phyloP scores from a whole-genome alignment of 2,113 vertebrate genomes.

The Ursus arctos region DNA sequence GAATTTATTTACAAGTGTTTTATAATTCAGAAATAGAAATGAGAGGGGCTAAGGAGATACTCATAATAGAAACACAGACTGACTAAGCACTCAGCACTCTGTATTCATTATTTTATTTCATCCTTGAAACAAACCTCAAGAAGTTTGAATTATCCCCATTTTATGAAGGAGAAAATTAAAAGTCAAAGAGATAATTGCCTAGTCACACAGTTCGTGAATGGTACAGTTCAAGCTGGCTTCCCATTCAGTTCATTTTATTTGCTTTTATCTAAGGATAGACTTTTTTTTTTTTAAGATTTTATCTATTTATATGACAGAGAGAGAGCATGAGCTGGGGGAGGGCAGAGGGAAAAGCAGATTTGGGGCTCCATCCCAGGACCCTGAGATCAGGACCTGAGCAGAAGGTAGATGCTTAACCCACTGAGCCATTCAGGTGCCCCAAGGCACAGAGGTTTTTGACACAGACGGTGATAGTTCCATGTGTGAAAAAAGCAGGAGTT shows the following conservation, averaged over 20 bases:
- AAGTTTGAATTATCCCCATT: conserved; percentile 7
- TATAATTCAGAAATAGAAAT: neutral
- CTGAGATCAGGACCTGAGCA: neutral
- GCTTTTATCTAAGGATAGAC: neutral
- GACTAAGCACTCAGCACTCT: neutral
- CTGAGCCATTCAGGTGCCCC: neutral
- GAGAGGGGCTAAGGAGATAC: neutral
- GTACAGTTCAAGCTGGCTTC: neutral
- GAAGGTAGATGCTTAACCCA: neutral
- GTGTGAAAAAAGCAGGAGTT: neutral
- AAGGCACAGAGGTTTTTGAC: neutral
- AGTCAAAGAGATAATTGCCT: neutral
- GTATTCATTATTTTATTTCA: neutral
- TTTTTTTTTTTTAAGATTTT: neutral
- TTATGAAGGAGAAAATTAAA: conserved; percentile 33
- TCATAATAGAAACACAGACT: neutral
- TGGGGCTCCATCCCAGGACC: neutral
- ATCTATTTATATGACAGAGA: neutral
- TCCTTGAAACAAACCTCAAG: neutral
- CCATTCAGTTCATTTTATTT: neutral
- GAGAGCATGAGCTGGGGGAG: neutral
- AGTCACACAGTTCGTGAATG: neutral
- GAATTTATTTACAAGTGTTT: neutral
- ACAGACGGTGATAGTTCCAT: neutral
- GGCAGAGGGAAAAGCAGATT: neutral